Evolutionary conservation across 2,888 invertebrate species (phyloP), one percentile per base, ranked within the genome.

Genomic region (Aethes cnicana): DNA sequence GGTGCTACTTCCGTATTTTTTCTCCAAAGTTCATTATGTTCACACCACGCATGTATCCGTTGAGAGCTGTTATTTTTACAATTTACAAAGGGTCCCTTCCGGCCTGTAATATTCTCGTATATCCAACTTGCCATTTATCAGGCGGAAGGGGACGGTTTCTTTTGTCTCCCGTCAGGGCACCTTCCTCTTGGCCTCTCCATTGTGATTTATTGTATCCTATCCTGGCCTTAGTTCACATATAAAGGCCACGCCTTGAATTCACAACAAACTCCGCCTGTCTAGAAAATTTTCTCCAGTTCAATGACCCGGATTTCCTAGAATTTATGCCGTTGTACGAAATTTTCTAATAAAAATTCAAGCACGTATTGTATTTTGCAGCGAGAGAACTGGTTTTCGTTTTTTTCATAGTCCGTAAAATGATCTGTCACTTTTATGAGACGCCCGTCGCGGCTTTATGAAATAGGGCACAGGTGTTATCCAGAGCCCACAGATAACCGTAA

Each of bases 121-220:
- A 59, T 66, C 50, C 48, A 47, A 54, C 59, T 37, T 59, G 60
- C 68, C 69, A 76, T 74, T 76, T 74, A 74, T 74, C 72, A 71
- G 62, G 57, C 65, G 53, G 61, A 63, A 63, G 67, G 41, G 47
- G 41, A 42, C 42, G 62, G 59, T 61, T 64, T 63, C 72, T 67
- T 76, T 76, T 75, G 79, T 76, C 67, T 75, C 68, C 69, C 65
- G 67, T 72, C 68, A 59, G 63, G 62, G 61, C 58, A 66, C 68
- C 65, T 68, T 68, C 55, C 56, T 63, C 28, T 36, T 28, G 66
- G 67, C 61, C 62, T 60, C 56, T 54, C 61, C 68, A 66, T 61
- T 66, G 61, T 78, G 77, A 81, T 77, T 79, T 81, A 81, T 75
- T 56, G 67, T n/a, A n/a, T 63, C 21, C 7, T 37, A 9, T 44